These are phyloP conservation scores for Sussaba pulchella DNA, from an alignment of 2,888 invertebrate genomes.

Conservation along the genomic window DNA sequence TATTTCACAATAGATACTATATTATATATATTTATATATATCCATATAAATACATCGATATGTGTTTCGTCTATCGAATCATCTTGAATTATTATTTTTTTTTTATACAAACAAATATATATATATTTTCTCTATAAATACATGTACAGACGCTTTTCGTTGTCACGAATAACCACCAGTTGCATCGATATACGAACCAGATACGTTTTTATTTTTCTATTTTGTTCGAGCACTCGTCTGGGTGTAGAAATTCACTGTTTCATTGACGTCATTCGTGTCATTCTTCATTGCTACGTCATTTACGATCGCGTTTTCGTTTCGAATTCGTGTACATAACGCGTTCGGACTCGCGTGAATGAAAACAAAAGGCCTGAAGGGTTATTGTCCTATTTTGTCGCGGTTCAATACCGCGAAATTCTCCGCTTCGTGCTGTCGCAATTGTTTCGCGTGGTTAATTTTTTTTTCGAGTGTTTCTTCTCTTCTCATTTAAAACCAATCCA, in stretches of 20 bases:
- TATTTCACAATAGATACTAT: conserved; percentile 73
- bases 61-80: conserved; percentile 49
- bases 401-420: too few relatives aligned
- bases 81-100: conserved; percentile 51
- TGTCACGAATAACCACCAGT: conserved; percentile 61
- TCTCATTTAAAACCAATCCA: too few relatives aligned
- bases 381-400: too few relatives aligned
- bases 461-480: too few relatives aligned
- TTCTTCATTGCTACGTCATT: conserved; percentile 69
- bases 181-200: conserved; percentile 49
- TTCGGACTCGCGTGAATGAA: conserved; percentile 1
- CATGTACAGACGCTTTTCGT: conserved; percentile 74
- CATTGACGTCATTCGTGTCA: conserved; percentile 74
- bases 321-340: conserved; percentile 44
- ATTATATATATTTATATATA: not conserved
- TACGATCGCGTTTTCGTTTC: conserved; percentile 35
- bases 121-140: conserved; percentile 28
- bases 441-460: conserved; percentile 1
- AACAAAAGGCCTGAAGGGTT: not conserved
- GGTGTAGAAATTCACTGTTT: conserved; percentile 62
- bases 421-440: not conserved
- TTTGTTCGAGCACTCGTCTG: conserved; percentile 60
- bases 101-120: conserved; percentile 50
- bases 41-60: conserved; percentile 64
- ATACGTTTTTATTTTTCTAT: conserved; percentile 52